Evolutionary conservation across 2,113 vertebrate species (phyloP).

Genomic region (Oenanthe oenanthe): DNA sequence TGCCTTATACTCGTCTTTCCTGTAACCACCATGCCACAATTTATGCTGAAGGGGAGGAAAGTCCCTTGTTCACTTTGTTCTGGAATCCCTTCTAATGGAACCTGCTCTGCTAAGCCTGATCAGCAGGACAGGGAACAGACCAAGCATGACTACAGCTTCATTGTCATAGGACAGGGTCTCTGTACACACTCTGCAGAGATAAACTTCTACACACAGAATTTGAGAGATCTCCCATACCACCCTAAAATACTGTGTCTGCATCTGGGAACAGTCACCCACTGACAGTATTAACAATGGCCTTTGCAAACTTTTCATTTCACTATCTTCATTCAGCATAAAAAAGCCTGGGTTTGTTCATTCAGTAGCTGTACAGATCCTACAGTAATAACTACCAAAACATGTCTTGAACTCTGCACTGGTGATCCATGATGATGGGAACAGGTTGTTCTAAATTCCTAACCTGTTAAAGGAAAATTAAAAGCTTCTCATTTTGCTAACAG

Average conservation of each 20-base stretch:
- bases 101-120: background rate
- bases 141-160: background rate
- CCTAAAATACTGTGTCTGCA: background rate
- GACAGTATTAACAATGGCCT: background rate
- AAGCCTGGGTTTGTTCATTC: background rate
- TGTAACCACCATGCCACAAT: background rate
- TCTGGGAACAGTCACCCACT: background rate
- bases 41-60: background rate
- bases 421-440: background rate
- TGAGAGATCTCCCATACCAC: background rate
- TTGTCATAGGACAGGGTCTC: background rate
- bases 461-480: background rate
- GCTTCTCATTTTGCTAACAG: background rate
- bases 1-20: background rate
- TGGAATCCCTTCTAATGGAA: background rate
- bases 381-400: background rate
- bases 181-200: background rate
- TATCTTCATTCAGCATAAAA: background rate
- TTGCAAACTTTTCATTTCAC: background rate
- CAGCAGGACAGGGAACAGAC: background rate
- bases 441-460: background rate
- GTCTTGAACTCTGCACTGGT: background rate
- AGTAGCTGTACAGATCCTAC: background rate
- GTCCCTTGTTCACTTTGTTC: background rate
- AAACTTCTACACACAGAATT: background rate